Evolutionary conservation across 2,888 invertebrate genomes (phyloP), one percentile per base, ranked within the genome.

Genomic region (Flexamia atlantica): DNA sequence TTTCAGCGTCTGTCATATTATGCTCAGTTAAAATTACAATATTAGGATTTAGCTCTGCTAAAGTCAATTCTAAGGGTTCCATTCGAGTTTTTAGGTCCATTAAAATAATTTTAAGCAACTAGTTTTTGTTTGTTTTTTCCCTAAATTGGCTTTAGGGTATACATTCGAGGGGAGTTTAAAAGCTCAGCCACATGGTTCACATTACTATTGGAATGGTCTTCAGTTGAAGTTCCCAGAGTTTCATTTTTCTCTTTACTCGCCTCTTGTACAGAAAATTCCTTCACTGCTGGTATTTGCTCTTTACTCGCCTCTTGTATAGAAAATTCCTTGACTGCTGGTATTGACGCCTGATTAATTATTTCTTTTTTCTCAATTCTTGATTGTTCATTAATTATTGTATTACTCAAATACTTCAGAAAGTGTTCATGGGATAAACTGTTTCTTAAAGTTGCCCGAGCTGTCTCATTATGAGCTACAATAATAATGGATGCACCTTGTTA

Each of bases 71-170:
- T 30, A 68, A 30, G n/a, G 17, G 9, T 60, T 60, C 60, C 23
- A 60, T 20, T 1, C 30, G 17, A 5, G 68, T 68, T 68, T 17
- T 30, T 23, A 68, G 9, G 30, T 30, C 14, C 23, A 17, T 17
- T 32, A 68, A 68, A 30, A 68, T 2, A 68, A 5, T 68, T 68
- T 68, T 68, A 68, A 30, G n/a, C n/a, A 30, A 32, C n/a, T 68
- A 14, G 4, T 17, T 32, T 17, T 20, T 30, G 28, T 17, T 9
- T 30, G 2, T 68, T 68, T 30, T 30, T 14, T 14, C 4, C 10
- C 68, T 68, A 32, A 68, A 17, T 17, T 17, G 30, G 32, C 7
- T 32, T 32, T 68, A 23, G 7, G 2, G 2, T 53, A 5, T 20
- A 23, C 5, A 23, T 28, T 68, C 3, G 30, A 4, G 17, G 68